Conservation (phyloP, 2,888 invertebrate species). For the Pegoplata infirma region DNA sequence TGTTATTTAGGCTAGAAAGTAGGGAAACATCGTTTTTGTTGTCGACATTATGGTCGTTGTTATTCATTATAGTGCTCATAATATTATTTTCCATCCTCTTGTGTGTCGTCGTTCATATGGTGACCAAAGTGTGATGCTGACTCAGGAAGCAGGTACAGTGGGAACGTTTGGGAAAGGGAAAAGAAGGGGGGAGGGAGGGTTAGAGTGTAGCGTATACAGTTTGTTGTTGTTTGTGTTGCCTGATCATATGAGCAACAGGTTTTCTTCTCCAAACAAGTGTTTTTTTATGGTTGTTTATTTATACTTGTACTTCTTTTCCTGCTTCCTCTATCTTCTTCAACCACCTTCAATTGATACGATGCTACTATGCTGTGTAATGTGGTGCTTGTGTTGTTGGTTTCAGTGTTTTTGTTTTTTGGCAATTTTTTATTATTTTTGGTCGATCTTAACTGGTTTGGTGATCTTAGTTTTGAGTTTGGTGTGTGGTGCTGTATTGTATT, state of each 20-base stretch:
- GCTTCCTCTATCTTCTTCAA: slow-evolving; percentile 35
- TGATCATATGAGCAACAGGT: slow-evolving; percentile 63
- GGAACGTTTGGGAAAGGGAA: slow-evolving; percentile 10
- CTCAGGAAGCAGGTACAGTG: background rate
- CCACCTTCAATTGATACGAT: slow-evolving; percentile 21
- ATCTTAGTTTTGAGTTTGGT: slow-evolving; percentile 67
- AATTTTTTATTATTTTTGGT: slow-evolving; percentile 47
- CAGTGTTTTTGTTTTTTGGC: slow-evolving; percentile 45
- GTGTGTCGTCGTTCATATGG: slow-evolving; percentile 39
- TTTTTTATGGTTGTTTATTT: slow-evolving; percentile 57
- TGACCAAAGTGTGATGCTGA: slow-evolving; percentile 41
- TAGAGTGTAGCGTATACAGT: slow-evolving; percentile 39
- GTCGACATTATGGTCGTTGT: slow-evolving; percentile 59
- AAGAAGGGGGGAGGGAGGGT: slow-evolving; percentile 41
- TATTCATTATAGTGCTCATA: slow-evolving; percentile 35
- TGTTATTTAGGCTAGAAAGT: slow-evolving; percentile 16
- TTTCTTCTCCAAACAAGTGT: slow-evolving; percentile 58
- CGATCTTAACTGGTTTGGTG: slow-evolving; percentile 58
- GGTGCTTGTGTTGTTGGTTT: slow-evolving; percentile 33
- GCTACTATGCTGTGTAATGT: slow-evolving; percentile 36
- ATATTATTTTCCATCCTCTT: slow-evolving; percentile 27
- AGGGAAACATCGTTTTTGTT: slow-evolving; percentile 40
- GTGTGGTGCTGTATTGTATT: slow-evolving; percentile 54
- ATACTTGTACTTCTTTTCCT: slow-evolving; percentile 45
- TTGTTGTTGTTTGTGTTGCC: slow-evolving; percentile 31